Percentiles rank a stretch among this genome's conserved stretches.
These are phyloP conservation scores for Acrossocheilus fasciatus DNA, from an alignment of 2,797 vertebrate species.

Conservation along the genomic window DNA sequence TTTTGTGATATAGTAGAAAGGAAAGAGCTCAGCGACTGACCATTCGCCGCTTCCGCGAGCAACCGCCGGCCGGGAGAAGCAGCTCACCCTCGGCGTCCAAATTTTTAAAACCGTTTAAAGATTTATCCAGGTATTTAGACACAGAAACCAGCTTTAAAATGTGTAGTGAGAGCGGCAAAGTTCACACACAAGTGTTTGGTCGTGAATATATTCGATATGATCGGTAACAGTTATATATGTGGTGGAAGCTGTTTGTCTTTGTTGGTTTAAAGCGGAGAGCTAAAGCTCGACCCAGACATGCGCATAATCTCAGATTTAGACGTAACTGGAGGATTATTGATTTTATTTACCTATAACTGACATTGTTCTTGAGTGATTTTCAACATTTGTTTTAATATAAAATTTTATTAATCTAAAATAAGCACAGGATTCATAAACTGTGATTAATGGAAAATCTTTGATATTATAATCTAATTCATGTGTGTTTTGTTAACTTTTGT, in stretches of 20 bases:
- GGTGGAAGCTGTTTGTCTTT: conserved; percentile 36
- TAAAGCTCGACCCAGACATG: conserved; percentile 29
- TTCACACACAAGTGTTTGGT: not conserved
- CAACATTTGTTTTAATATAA: not conserved
- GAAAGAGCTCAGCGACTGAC: conserved; percentile 10
- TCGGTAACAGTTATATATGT: conserved; percentile 8
- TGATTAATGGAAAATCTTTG: not conserved
- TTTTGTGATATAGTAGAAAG: conserved; percentile 28
- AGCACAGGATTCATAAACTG: not conserved
- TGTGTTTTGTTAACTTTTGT: not conserved
- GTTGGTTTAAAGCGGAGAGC: conserved; percentile 31
- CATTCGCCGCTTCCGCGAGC: conserved; percentile 42
- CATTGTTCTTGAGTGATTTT: not conserved
- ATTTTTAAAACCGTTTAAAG: conserved; percentile 6
- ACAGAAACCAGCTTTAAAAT: not conserved
- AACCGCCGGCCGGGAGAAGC: conserved; percentile 30
- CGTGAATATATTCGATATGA: not conserved
- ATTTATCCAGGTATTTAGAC: not conserved
- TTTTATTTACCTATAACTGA: not conserved
- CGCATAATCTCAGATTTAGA: conserved; percentile 36
- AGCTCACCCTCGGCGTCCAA: not conserved
- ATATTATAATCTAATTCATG: not conserved
- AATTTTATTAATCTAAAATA: not conserved
- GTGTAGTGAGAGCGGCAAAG: not conserved
- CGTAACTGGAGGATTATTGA: not conserved